A percentile compares a stretch with the other conserved stretches of the same genome.
These are phyloP conservation scores for Drosophila multiciliata DNA, from an alignment of 2,888 invertebrate species.

Conservation along the genomic window DNA sequence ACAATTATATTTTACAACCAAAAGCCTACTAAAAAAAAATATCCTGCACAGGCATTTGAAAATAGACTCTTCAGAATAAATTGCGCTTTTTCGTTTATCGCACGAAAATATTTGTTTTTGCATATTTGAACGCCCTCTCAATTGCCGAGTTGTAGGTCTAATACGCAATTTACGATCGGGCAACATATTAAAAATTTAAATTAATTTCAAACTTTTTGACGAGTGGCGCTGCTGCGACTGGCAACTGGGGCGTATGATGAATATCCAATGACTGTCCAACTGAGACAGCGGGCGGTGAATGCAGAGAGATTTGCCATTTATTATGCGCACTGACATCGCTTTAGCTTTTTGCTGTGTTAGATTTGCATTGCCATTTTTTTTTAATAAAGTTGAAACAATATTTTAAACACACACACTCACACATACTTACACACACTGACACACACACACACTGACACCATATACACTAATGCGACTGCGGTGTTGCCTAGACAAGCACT, in stretches of 20 bases:
- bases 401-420: constrained; percentile 61
- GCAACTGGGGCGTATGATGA: constrained; percentile 55
- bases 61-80: constrained; percentile 10
- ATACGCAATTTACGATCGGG: constrained; percentile 61
- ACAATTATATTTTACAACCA: neutral
- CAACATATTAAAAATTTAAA: constrained; percentile 73
- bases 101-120: constrained; percentile 21
- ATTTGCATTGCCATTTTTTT: constrained; percentile 69
- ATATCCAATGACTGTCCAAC: constrained; percentile 52
- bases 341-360: constrained; percentile 52
- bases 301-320: constrained; percentile 56
- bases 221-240: constrained; percentile 23
- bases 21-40: neutral
- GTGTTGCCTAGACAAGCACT: constrained; percentile 18
- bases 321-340: constrained; percentile 53
- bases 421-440: constrained; percentile 37
- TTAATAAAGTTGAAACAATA: constrained; percentile 82
- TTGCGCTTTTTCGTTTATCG: constrained; percentile 11
- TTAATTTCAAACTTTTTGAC: constrained; percentile 67
- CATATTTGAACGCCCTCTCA: constrained; percentile 17
- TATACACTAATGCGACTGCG: constrained; percentile 6
- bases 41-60: neutral
- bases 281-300: constrained; percentile 10
- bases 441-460: constrained; percentile 23
- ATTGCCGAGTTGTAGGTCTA: constrained; percentile 21